A percentile compares a stretch with the other conserved stretches of the same genome.
Evolutionary conservation across 30 jellyfish, hydroid and myxozoan species (phyloP).

Genomic region (Aurelia sp.): DNA sequence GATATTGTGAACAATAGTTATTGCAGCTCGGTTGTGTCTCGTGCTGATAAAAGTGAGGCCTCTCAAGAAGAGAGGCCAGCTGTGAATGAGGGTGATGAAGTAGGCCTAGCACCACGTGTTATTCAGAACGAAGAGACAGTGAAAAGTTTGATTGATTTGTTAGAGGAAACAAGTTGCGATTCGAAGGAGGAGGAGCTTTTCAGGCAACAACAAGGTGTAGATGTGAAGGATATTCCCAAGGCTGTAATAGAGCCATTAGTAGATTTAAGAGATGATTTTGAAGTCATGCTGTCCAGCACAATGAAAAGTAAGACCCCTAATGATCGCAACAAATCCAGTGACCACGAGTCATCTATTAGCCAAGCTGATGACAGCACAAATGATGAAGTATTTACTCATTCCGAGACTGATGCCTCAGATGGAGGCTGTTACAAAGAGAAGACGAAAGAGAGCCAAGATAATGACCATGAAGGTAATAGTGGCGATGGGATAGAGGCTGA

Average conservation of each 20-base stretch:
- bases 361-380: background rate
- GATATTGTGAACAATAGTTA: background rate
- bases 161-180: conserved; percentile 67
- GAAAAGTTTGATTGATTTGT: conserved; percentile 37
- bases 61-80: background rate
- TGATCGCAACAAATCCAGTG: background rate
- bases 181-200: conserved; percentile 42
- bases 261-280: no score
- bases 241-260: no score
- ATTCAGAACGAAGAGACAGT: background rate
- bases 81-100: background rate
- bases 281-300: no score
- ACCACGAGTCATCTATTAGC: background rate
- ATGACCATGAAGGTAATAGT: background rate
- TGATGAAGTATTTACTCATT: background rate
- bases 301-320: background rate
- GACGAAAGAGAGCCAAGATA: background rate
- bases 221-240: no score
- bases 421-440: conserved; percentile 1
- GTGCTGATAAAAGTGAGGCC: conserved; percentile 17
- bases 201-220: background rate
- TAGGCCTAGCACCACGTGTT: background rate
- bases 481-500: background rate
- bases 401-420: conserved; percentile 22
- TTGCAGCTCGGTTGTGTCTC: background rate